Evolutionary conservation across 2,888 invertebrate genomes (phyloP).

Genomic region (Aphrophora alni): DNA sequence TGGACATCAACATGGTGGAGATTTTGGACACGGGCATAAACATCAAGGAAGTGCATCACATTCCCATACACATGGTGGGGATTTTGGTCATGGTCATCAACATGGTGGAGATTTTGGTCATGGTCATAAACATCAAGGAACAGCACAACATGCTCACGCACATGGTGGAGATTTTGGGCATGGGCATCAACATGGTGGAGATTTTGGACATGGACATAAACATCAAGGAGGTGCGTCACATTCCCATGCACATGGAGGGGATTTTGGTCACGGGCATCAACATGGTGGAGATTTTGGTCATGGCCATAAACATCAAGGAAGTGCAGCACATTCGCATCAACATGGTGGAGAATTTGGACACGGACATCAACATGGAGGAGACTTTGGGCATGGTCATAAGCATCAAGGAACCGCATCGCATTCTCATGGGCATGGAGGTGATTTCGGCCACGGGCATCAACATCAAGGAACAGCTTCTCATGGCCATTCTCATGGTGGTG

Average conservation of each 20-base stretch:
- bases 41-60: neutral
- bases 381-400: neutral
- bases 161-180: neutral
- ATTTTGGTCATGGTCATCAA: neutral
- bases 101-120: neutral
- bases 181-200: neutral
- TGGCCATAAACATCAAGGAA: neutral
- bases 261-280: neutral
- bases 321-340: neutral
- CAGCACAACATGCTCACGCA: neutral
- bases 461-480: neutral
- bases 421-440: neutral
- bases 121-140: neutral
- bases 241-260: neutral
- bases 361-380: neutral
- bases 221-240: neutral
- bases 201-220: neutral
- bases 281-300: neutral
- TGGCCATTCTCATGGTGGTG: neutral
- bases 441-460: neutral
- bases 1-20: neutral
- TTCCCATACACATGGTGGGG: neutral
- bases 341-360: neutral
- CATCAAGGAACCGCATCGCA: neutral
- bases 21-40: neutral